A percentile compares a stretch with the other conserved stretches of the same genome.
These are phyloP conservation scores for Mesembrinibis cayennensis DNA, from an alignment of 2,113 vertebrate genomes.

Conservation along the genomic window DNA sequence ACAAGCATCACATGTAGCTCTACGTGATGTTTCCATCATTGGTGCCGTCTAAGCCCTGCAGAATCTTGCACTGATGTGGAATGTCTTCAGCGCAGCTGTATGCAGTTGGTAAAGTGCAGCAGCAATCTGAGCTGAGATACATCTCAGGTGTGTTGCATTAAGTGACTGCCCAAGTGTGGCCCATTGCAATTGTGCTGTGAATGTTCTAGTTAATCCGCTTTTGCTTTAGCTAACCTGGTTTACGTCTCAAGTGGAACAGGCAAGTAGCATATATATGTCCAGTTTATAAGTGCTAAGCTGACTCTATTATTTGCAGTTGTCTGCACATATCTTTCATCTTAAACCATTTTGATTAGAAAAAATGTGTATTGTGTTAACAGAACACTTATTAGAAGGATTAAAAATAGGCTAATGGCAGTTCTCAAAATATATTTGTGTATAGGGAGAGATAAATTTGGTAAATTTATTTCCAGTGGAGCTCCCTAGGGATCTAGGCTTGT, in stretches of 20 bases:
- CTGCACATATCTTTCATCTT: background rate
- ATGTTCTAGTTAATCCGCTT: background rate
- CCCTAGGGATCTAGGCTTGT: background rate
- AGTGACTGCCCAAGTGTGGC: background rate
- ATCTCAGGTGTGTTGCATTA: accelerated
- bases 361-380: background rate
- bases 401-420: background rate
- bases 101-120: background rate
- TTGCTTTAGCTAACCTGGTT: background rate
- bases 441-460: background rate
- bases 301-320: background rate
- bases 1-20: background rate
- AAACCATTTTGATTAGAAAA: background rate
- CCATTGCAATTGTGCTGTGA: background rate
- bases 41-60: background rate
- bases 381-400: background rate
- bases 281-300: background rate
- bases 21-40: background rate
- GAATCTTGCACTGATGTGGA: background rate
- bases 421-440: background rate
- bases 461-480: background rate
- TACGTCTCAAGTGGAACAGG: background rate
- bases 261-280: background rate
- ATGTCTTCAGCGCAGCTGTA: background rate
- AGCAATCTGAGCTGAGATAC: background rate